These are phyloP conservation scores for Cancer borealis DNA, from an alignment of 2,888 invertebrate species.

Conservation along the genomic window DNA sequence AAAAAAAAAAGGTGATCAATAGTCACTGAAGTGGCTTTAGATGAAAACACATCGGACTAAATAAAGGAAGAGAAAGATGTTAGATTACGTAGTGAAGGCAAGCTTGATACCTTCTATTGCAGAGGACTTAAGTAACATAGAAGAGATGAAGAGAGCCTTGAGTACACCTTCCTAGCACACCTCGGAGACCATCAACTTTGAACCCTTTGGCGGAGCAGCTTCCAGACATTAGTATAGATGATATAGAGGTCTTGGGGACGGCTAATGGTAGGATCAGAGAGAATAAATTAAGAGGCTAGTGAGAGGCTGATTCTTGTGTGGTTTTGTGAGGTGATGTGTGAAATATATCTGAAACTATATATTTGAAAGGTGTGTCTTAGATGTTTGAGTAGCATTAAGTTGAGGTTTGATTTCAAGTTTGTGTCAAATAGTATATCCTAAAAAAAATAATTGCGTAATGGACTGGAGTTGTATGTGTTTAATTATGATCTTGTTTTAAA, in stretches of 20 bases:
- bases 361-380: not conserved
- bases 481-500: not conserved
- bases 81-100: not conserved
- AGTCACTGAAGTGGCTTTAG: not conserved
- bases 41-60: not conserved
- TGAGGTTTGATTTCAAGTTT: not conserved
- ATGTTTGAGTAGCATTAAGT: too few species aligned
- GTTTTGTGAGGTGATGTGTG: constrained; percentile 27
- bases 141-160: not conserved
- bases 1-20: not conserved
- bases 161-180: too few species aligned
- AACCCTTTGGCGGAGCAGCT: too few species aligned
- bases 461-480: not conserved
- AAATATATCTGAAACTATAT: constrained; percentile 8
- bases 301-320: not conserved
- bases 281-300: too few species aligned
- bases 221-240: too few species aligned
- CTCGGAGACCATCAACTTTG: too few species aligned
- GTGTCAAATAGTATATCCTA: too few species aligned
- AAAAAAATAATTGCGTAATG: too few species aligned
- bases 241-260: too few species aligned
- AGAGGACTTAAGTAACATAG: not conserved
- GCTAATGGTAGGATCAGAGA: too few species aligned
- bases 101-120: not conserved
- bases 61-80: not conserved